Conservation (phyloP, 2,888 invertebrate species). For the Agrochola circellaris region DNA sequence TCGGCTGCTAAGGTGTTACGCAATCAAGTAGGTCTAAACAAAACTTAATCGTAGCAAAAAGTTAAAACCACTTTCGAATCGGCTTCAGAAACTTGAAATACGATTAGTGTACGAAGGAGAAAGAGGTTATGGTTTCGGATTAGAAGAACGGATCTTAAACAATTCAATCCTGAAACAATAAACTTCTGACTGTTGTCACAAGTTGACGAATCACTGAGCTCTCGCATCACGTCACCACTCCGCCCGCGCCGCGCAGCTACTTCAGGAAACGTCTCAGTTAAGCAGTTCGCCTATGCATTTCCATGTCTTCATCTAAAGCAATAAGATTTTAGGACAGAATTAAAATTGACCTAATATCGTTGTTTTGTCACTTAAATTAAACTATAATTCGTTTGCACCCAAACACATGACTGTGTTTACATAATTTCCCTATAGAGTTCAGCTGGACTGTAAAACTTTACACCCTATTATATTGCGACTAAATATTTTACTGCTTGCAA, state of each 20-base stretch:
- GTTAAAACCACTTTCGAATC: not conserved
- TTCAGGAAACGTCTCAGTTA: too few species aligned
- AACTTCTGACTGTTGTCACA: not conserved
- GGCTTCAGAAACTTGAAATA: not conserved
- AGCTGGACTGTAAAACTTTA: not conserved
- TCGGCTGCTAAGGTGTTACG: not conserved
- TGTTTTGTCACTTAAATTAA: not conserved
- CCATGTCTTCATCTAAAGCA: not conserved
- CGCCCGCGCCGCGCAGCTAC: too few species aligned
- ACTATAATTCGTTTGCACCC: not conserved
- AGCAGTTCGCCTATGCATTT: not conserved
- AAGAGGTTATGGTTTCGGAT: too few species aligned
- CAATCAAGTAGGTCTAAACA: not conserved
- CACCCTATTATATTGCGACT: slow-evolving; percentile 1
- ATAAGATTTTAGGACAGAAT: not conserved
- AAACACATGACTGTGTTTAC: not conserved
- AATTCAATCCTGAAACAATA: too few species aligned
- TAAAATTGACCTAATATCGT: not conserved
- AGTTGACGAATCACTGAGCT: too few species aligned
- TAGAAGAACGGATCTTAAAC: too few species aligned
- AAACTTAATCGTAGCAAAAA: not conserved
- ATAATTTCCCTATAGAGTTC: not conserved
- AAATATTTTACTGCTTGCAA: slow-evolving; percentile 13
- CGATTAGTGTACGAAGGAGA: not conserved
- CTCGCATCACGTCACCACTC: too few species aligned